Evolutionary conservation across 92 coral and sea anemone genomes (phyloP).

Genomic region (Galaxea fascicularis): DNA sequence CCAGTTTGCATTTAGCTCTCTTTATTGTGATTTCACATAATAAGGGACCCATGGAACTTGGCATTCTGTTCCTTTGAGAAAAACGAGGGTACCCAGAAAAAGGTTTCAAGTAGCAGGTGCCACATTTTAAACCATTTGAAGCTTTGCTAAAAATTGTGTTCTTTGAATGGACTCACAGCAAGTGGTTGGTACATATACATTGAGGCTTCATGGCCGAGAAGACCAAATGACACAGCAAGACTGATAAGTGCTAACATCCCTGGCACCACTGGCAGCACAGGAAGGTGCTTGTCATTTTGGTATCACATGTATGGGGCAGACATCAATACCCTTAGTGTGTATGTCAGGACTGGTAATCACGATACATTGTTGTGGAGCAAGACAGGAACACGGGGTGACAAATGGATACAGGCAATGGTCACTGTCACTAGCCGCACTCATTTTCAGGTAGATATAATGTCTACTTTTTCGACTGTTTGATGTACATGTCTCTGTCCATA

Average conservation of each 20-base stretch:
- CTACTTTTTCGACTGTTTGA: not conserved
- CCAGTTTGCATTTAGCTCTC: too few species aligned
- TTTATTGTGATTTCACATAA: too few species aligned
- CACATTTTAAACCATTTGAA: too few species aligned
- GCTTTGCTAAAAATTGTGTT: not conserved
- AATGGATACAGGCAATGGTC: conserved; percentile 80
- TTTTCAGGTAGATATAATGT: conserved; percentile 72
- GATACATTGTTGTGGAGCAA: conserved; percentile 75
- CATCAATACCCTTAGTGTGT: conserved; percentile 75
- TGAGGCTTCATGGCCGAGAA: conserved; percentile 82
- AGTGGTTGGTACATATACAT: conserved; percentile 79
- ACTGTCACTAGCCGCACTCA: conserved; percentile 79
- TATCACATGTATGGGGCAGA: conserved; percentile 91
- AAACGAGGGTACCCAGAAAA: too few species aligned
- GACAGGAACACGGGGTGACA: conserved; percentile 79
- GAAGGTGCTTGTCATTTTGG: conserved; percentile 83
- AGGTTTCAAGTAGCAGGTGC: not conserved
- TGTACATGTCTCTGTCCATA: too few species aligned
- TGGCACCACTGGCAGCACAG: conserved; percentile 76
- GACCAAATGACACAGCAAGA: conserved; percentile 77
- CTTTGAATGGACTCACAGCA: conserved; percentile 32
- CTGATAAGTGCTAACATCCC: conserved; percentile 78
- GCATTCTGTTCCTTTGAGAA: too few species aligned
- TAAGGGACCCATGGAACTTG: too few species aligned
- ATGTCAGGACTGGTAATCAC: conserved; percentile 74